Base-by-base conservation (phyloP, 1,140 invertebrate species). In the Papilio xuthus region DNA sequence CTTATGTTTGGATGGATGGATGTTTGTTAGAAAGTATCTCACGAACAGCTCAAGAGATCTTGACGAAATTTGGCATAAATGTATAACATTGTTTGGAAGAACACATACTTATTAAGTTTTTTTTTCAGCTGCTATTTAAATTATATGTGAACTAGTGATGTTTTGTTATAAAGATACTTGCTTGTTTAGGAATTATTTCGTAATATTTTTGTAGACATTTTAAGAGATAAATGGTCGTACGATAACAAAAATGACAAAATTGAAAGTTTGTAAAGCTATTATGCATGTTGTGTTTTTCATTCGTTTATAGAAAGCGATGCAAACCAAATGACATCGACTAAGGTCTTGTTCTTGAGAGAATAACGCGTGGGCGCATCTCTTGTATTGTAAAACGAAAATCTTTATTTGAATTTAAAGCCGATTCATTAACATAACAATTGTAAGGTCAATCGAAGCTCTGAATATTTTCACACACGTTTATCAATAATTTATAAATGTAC, bases 341-440 rank as follows among this genome's bases (percentile, higher is more conserved):
- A 73, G 41, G 71, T 23, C 20, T 47, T 73, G 71, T 47, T 73
- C 42, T 73, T 73, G 71, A 26, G n/a, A 42, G 50, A 42, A 72
- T 32, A 69, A 37, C 15, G 41, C 41, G 71, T 73, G 23, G 71
- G 71, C 42, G 71, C 20, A 44, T 3, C 42, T 23, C 71, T 47
- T 20, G 41, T 47, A 73, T 73, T 44, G 71, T 73, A 28, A 20
- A 47, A 44, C 42, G 28, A 72, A 72, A 73, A 50, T 44, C 12
- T 44, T 50, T 73, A 41, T 73, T 26, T 47, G 41, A 73, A 42
- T 73, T 47, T 47, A 12, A 73, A 47, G n/a, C 41, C 20, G 10
- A 4, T 26, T 73, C 20, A 73, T 73, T 73, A 23, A 72, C 37
- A 72, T 72, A 72, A 72, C 70, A 72, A 72, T 72, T 42, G 70